Conservation (phyloP, 2,797 vertebrate species). For the Platalea minor region DNA sequence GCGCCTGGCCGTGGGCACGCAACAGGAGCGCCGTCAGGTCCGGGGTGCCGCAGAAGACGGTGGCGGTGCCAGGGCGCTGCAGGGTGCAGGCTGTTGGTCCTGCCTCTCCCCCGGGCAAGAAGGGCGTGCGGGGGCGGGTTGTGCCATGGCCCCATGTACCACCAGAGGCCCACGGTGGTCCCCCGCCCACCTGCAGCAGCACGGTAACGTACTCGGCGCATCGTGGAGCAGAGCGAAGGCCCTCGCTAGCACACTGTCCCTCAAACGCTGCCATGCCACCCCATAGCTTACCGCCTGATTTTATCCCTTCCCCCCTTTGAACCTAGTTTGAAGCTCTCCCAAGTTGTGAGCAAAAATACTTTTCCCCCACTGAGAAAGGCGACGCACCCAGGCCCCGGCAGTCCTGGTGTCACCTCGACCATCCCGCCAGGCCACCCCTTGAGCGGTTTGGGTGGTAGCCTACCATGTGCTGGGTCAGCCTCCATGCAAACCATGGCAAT, state of each 20-base stretch:
- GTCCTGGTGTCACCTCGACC: not conserved
- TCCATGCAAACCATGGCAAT: too few relatives aligned
- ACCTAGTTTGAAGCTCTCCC: not conserved
- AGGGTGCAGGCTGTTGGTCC: too few relatives aligned
- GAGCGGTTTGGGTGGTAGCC: not conserved
- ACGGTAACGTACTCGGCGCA: too few relatives aligned
- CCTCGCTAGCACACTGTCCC: not conserved
- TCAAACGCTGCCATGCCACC: not conserved
- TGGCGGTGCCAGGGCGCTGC: not conserved
- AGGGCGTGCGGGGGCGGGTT: too few relatives aligned
- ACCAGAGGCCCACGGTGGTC: not conserved
- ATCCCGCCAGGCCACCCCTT: not conserved
- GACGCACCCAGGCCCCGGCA: not conserved
- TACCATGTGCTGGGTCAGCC: not conserved
- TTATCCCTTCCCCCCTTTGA: not conserved
- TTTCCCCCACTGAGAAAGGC: not conserved
- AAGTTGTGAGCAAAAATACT: not conserved
- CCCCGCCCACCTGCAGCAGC: not conserved
- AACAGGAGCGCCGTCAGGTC: constrained; percentile 72
- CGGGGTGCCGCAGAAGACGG: constrained; percentile 74
- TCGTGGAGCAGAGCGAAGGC: not conserved
- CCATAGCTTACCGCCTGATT: not conserved
- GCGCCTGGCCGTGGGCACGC: not conserved
- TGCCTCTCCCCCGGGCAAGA: not conserved
- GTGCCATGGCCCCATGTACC: not conserved